Evolutionary conservation across 2,797 vertebrate genomes (phyloP), one percentile per base, ranked within the genome.

Genomic region (Typhlichthys eigenmanni): DNA sequence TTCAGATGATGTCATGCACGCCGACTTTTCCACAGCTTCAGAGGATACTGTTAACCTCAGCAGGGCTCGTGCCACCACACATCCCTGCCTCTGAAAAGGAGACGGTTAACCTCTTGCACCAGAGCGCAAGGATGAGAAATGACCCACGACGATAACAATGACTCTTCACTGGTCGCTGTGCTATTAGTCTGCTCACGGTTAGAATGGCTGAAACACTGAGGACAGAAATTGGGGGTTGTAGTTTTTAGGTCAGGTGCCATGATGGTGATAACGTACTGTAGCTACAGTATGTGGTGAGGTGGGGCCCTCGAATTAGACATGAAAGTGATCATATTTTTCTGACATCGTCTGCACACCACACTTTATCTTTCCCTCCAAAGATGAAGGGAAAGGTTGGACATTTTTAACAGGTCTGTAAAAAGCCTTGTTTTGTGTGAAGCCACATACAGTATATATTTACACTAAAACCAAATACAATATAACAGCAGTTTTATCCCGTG

Each of bases 301-400:
- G 7, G 49, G 57, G 60, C 62, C 65, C 87, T 87, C 82, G 81
- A 80, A 72, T 75, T 50, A 58, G 72, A 74, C 51, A 13, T 74
- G 81, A 83, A 84, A 80, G 85, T 83, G 67, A 88, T 86, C 88
- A 91, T 89, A 89, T 92, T 91, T 73, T 83, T 67, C 68, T 89
- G 83, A 91, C 90, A 87, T 85, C 74, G 63, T 60, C 64, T 64
- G 68, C 64, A 56, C 55, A 56, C 55, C 57, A 12, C 0, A 0
- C 24, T 46, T 51, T 64, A 58, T 85, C 85, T 71, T 75, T 72
- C 70, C 78, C 70, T 48, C 58, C 13, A 55, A 62, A 54, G 60
- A 62, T 29, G 57, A 66, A 65, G 66, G 62, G 14, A 17, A 19
- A 16, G 47, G 24, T 14, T 50, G 48, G 14, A 50, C 34, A 16